Base-by-base conservation (phyloP, 2,797 vertebrate species). In the Gobionotothen gibberifrons region DNA sequence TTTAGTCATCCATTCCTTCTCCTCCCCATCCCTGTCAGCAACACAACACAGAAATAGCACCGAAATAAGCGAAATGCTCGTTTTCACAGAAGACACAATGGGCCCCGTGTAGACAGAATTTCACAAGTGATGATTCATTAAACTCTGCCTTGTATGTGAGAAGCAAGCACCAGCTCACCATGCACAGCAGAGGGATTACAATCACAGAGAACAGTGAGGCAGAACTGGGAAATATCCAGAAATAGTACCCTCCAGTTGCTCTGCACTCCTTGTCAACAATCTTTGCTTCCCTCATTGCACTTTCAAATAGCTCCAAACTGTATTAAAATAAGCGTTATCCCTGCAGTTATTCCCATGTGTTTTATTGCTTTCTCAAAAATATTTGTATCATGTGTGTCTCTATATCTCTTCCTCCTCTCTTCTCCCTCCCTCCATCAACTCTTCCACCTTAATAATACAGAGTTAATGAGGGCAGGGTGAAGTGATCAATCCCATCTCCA, bases 401-500 rank as follows among this genome's bases (percentile, higher is more conserved):
- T 19, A 9, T 19, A 9, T 49, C 51, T n/a, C 42, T 62, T 67
- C 32, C n/a, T 63, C 54, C 22, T 26, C 32, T 21, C 65, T 3
- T 73, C 15, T 46, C 32, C n/a, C 52, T 54, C 65, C 47, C 44
- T 39, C 21, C 53, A 52, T 54, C 42, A 21, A 39, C 39, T 55
- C 19, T 49, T 55, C 54, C 64, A 76, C 72, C 79, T 63, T 57
- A 52, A 85, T 84, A 82, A 84, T 36, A 65, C 17, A 49, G 62
- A 85, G 86, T 86, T 90, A 86, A 91, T 84, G 74, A 83, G 83
- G 69, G 58, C 72, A 68, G 79, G 70, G 78, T 65, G 32, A 86
- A 69, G 65, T 78, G 81, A 91, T 90, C 88, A 89, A 86, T 91
- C 82, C 75, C 19, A 84, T 89, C 85, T 85, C 70, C 61, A 69